Evolutionary conservation across 2,113 vertebrate genomes (phyloP).

Genomic region (Peromyscus californicus): DNA sequence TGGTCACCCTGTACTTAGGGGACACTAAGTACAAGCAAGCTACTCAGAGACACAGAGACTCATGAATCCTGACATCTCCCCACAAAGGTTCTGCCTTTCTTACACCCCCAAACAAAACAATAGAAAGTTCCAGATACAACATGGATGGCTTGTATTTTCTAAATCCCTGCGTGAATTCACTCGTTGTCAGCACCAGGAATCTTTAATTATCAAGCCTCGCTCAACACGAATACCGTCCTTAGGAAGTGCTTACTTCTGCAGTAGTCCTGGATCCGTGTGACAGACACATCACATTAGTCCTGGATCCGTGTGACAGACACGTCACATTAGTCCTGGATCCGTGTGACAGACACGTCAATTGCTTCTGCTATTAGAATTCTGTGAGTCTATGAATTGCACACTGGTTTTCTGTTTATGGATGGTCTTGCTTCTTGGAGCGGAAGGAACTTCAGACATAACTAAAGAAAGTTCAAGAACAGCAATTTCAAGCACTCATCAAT

Average conservation of each 20-base stretch:
- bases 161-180: not conserved
- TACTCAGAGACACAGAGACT: not conserved
- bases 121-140: not conserved
- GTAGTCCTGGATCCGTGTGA: too few relatives aligned
- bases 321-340: too few relatives aligned
- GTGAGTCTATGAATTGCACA: not conserved
- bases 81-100: not conserved
- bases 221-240: not conserved
- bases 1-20: not conserved
- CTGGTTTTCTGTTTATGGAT: not conserved
- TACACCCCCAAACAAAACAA: not conserved
- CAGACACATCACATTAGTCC: too few relatives aligned
- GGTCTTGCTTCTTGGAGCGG: not conserved
- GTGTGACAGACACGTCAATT: too few relatives aligned
- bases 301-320: too few relatives aligned
- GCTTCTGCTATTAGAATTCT: not conserved
- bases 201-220: not conserved
- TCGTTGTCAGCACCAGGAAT: not conserved
- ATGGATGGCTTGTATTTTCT: not conserved
- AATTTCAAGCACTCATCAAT: not conserved
- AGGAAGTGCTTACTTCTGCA: not conserved
- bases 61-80: not conserved
- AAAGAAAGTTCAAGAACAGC: not conserved
- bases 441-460: not conserved
- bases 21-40: not conserved